Evolutionary conservation across 2,888 invertebrate genomes (phyloP).

Genomic region (Gisinianus flammeolus): DNA sequence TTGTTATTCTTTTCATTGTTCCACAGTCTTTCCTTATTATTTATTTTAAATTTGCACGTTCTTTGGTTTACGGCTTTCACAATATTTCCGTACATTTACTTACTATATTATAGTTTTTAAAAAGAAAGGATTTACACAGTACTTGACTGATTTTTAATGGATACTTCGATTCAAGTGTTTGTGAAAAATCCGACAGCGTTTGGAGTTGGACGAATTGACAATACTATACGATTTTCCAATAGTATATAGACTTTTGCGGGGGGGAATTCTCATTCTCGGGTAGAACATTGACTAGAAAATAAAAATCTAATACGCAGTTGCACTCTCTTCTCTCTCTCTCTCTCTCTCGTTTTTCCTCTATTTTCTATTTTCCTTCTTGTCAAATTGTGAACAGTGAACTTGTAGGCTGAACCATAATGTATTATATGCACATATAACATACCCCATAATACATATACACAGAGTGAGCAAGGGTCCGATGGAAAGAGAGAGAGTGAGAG

Average conservation of each 20-base stretch:
- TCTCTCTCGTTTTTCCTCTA: neutral
- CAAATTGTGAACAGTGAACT: neutral
- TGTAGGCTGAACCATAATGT: neutral
- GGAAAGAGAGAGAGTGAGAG: neutral
- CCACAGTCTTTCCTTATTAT: too few relatives aligned
- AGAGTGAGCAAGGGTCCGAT: neutral
- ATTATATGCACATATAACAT: neutral
- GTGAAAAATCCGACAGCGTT: too few relatives aligned
- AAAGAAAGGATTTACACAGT: too few relatives aligned
- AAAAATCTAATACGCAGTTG: slow-evolving; percentile 15
- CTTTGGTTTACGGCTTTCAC: too few relatives aligned
- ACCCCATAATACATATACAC: neutral
- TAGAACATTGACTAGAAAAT: slow-evolving; percentile 13
- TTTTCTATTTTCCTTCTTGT: neutral
- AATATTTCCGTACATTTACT: too few relatives aligned
- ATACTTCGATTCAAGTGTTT: too few relatives aligned
- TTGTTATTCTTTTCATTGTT: too few relatives aligned
- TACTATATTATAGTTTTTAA: too few relatives aligned
- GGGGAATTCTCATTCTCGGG: too few relatives aligned
- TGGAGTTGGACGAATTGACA: neutral
- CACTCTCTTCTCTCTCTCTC: neutral
- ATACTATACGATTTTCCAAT: neutral
- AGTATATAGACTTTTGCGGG: neutral
- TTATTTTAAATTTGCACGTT: too few relatives aligned
- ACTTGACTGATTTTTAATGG: too few relatives aligned